Percentiles rank a stretch among this genome's conserved stretches.
Conservation (phyloP, 2,888 invertebrate species). For the Galeopsomyia nigrocyanea region DNA sequence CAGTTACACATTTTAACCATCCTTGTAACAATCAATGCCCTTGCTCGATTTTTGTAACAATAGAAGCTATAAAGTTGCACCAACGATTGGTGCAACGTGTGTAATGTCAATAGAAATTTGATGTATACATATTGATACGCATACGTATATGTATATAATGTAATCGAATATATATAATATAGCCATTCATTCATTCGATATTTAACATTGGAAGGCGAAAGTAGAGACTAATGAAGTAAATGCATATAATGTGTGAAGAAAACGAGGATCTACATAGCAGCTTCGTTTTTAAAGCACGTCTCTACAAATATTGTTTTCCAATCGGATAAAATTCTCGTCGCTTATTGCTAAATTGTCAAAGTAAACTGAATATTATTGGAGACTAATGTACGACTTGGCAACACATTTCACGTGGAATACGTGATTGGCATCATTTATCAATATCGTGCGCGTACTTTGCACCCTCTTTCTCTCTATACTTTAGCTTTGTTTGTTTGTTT, state of each 20-base stretch:
- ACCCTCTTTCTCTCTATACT: too few relatives aligned
- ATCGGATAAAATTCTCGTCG: conserved; percentile 1
- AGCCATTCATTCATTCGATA: conserved; percentile 49
- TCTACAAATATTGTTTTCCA: neutral
- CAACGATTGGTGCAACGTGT: conserved; percentile 54
- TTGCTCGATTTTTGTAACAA: conserved; percentile 13
- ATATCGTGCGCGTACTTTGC: too few relatives aligned
- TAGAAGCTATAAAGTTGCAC: conserved; percentile 50
- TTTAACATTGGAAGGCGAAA: conserved; percentile 63
- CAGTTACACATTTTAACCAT: neutral
- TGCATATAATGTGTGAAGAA: conserved; percentile 57
- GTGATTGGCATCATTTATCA: conserved; percentile 3
- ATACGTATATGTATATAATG: conserved; percentile 34
- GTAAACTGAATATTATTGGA: too few relatives aligned
- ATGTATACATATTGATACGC: conserved; percentile 53
- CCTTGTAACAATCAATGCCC: conserved; percentile 26
- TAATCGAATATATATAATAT: conserved; percentile 45
- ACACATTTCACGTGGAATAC: neutral
- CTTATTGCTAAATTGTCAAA: too few relatives aligned
- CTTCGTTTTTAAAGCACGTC: conserved; percentile 7
- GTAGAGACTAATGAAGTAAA: conserved; percentile 65
- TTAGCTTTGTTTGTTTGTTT: too few relatives aligned
- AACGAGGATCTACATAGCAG: conserved; percentile 52
- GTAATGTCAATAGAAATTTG: conserved; percentile 57
- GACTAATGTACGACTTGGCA: neutral